phyloP scores from a whole-genome alignment of 2,797 vertebrate genomes.

The Sternotherus odoratus region DNA sequence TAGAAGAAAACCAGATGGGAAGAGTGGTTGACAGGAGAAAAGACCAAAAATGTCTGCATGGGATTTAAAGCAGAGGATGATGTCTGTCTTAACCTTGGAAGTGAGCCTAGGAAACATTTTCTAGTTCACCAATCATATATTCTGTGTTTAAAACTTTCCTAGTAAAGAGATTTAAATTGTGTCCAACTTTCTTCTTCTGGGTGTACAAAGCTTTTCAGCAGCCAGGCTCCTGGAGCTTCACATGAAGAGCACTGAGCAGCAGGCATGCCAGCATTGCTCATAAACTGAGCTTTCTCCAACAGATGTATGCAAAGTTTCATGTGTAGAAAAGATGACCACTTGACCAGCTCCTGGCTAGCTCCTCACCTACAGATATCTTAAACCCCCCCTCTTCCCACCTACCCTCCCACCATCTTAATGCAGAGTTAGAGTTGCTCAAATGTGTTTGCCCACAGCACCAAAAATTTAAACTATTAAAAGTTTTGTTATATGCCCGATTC shows the following conservation, averaged over 20 bases:
- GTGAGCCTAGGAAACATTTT: background rate
- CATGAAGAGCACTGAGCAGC: background rate
- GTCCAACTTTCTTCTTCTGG: background rate
- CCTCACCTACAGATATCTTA: background rate
- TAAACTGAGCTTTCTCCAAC: background rate
- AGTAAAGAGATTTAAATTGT: background rate
- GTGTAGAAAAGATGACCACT: background rate
- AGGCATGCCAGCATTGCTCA: background rate
- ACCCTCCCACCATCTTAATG: background rate
- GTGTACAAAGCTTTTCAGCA: background rate
- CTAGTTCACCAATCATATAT: background rate
- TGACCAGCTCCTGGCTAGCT: background rate
- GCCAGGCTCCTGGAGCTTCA: background rate
- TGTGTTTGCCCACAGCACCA: background rate
- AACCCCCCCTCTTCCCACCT: background rate
- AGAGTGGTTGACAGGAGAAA: background rate
- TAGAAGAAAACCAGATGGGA: accelerated
- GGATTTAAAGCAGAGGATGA: background rate
- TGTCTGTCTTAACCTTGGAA: background rate
- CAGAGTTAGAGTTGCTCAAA: background rate
- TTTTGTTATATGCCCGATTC: background rate
- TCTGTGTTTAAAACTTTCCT: background rate
- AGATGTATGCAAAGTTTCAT: background rate
- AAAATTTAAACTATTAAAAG: background rate
- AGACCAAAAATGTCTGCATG: background rate